Conservation (phyloP, 2,888 invertebrate genomes). For the Tinea pellionella region DNA sequence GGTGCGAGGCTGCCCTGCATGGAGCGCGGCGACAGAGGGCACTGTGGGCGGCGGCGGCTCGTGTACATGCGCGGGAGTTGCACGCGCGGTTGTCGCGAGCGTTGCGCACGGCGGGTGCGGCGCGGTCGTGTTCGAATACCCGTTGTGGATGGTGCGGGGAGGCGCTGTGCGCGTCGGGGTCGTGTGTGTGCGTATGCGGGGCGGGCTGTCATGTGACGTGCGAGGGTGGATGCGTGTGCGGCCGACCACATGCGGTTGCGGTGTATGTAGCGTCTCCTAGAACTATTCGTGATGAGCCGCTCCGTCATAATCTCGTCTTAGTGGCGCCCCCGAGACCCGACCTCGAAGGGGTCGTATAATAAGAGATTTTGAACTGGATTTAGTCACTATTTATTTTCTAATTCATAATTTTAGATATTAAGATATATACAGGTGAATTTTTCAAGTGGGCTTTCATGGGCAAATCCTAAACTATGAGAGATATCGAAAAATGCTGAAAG, state of each 20-base stretch:
- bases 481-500: too few relatives aligned
- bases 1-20: slow-evolving; percentile 18
- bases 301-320: slow-evolving; percentile 28
- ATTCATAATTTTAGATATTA: too few relatives aligned
- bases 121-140: slow-evolving; percentile 29
- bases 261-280: background rate
- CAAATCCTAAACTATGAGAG: too few relatives aligned
- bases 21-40: slow-evolving; percentile 23
- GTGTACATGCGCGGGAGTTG: slow-evolving; percentile 18
- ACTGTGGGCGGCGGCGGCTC: slow-evolving; percentile 14
- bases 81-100: slow-evolving; percentile 27
- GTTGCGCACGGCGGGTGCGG: slow-evolving; percentile 18
- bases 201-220: slow-evolving; percentile 35
- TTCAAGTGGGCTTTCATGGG: too few relatives aligned
- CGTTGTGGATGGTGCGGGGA: slow-evolving; percentile 35
- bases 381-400: background rate
- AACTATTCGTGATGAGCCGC: background rate
- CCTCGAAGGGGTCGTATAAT: slow-evolving; percentile 44
- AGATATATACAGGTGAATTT: too few relatives aligned
- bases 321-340: slow-evolving; percentile 54
- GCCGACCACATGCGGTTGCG: slow-evolving; percentile 21
- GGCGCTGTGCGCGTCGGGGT: slow-evolving; percentile 29
- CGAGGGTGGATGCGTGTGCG: slow-evolving; percentile 48
- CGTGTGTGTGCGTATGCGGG: slow-evolving; percentile 4
- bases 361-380: background rate